Base-by-base conservation (phyloP, 2,113 vertebrate genomes). In the Petroica traversi region DNA sequence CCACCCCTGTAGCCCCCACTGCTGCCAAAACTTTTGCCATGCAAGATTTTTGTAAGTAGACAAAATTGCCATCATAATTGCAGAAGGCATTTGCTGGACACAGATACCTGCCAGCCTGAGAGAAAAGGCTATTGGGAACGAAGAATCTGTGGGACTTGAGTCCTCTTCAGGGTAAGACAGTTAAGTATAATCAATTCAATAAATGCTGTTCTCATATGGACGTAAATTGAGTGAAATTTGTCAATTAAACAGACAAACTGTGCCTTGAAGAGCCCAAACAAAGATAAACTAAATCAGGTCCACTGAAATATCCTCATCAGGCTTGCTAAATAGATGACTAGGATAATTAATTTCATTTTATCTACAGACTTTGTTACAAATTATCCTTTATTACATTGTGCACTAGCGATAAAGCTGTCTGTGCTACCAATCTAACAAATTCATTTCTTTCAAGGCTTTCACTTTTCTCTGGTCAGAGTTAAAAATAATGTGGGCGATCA, bases 331-430 rank as follows among this genome's bases (percentile, higher is more conserved):
- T 28, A 55, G 13, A 84, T 77, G 41, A 89, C 57, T 31, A 66
- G 55, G 51, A 66, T 66, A 91, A 72, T 80, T 89, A 84, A 85
- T 81, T 93, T 95, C 8, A 64, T 86, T 91, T 84, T 86, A 80
- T 77, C 59, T 87, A 52, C 28, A 49, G 38, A 34, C 26, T 88
- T 81, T 57, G 31, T 62, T 87, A 84, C 87, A 34, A 91, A 74
- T 80, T 69, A 52, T 81, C n/a, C 41, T 28, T 74, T 73, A 78
- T 63, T 85, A 25, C 46, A 34, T 48, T 48, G 17, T 74, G 55
- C 46, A 38, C n/a, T 64, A 51, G 8, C 1, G 0, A 62, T 66
- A 93, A 77, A 89, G 19, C n/a, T 85, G 38, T 66, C 88, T 81
- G 9, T 49, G 41, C 38, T 81, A 52, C 68, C 5, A 6, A 48